Percentiles rank a stretch among this genome's conserved stretches.
Conservation (phyloP, 2,797 vertebrate species). For the Kryptolebias ocellatus region DNA sequence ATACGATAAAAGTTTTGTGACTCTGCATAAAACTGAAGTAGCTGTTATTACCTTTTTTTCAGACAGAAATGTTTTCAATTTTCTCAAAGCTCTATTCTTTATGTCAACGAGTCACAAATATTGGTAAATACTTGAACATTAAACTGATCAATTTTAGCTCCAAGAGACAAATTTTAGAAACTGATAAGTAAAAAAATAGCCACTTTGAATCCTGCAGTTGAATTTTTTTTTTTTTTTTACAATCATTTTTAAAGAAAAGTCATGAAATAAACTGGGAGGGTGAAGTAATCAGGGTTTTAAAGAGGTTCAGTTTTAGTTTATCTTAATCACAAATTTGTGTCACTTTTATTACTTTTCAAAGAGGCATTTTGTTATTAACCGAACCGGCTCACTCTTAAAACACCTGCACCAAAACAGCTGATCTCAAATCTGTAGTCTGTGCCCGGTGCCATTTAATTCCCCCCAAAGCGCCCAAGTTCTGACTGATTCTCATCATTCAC, state of each 20-base stretch:
- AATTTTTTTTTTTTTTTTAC: background rate
- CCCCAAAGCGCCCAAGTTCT: background rate
- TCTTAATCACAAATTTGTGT: background rate
- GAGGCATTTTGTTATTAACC: background rate
- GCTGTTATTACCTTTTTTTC: too few species aligned
- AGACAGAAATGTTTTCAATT: too few species aligned
- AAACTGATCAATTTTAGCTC: too few species aligned
- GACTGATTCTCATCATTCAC: slow-evolving; percentile 11
- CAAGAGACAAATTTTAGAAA: background rate
- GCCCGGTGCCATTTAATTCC: background rate
- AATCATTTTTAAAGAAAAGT: background rate
- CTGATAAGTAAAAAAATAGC: background rate
- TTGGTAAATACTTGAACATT: too few species aligned
- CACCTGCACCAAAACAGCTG: background rate
- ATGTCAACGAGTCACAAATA: too few species aligned
- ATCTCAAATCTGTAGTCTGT: background rate
- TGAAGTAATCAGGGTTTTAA: background rate
- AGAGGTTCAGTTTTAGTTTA: too few species aligned
- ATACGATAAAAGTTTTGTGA: too few species aligned
- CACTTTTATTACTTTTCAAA: background rate
- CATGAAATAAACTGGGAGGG: background rate
- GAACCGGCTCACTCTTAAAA: background rate
- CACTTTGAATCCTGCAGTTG: too few species aligned
- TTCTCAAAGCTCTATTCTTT: too few species aligned
- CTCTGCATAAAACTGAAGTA: too few species aligned